Percentiles rank a stretch among this genome's conserved stretches.
Conservation (phyloP, 2,113 vertebrate genomes). For the Ophiodon elongatus region DNA sequence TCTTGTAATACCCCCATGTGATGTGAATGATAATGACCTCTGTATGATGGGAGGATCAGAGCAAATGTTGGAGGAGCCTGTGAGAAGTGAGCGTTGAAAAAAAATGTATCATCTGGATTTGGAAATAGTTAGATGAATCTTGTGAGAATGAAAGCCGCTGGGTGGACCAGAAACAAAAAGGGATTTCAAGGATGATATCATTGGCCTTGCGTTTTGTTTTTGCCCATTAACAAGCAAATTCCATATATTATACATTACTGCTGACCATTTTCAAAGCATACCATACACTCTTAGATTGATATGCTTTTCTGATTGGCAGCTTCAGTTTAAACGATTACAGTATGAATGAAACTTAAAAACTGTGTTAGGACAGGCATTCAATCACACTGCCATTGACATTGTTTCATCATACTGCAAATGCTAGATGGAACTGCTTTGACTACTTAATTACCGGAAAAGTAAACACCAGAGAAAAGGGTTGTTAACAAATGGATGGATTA, state of each 20-base stretch:
- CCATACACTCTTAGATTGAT: neutral
- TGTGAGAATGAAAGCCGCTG: slow-evolving; percentile 35
- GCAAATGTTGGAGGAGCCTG: slow-evolving; percentile 23
- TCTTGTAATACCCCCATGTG: slow-evolving; percentile 44
- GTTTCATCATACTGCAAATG: neutral
- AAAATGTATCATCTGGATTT: slow-evolving; percentile 39
- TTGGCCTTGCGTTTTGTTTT: neutral
- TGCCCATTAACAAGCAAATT: slow-evolving; percentile 3
- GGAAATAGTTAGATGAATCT: slow-evolving; percentile 29
- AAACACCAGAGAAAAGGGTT: too few species aligned
- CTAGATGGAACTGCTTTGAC: neutral
- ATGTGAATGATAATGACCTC: slow-evolving; percentile 52
- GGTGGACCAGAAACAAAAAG: slow-evolving; percentile 11
- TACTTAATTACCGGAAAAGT: too few species aligned
- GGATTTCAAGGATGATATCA: neutral
- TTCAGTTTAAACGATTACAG: neutral
- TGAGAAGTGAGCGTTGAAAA: slow-evolving; percentile 28
- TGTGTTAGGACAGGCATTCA: neutral
- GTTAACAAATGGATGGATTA: neutral
- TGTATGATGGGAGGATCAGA: slow-evolving; percentile 56
- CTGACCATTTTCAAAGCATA: neutral
- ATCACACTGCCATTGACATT: neutral
- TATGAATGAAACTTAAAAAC: neutral
- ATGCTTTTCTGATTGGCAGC: slow-evolving; percentile 1
- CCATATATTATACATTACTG: neutral